Evolutionary conservation across 2,888 invertebrate genomes (phyloP), one percentile per base, ranked within the genome.

Genomic region (Platycheirus albimanus): DNA sequence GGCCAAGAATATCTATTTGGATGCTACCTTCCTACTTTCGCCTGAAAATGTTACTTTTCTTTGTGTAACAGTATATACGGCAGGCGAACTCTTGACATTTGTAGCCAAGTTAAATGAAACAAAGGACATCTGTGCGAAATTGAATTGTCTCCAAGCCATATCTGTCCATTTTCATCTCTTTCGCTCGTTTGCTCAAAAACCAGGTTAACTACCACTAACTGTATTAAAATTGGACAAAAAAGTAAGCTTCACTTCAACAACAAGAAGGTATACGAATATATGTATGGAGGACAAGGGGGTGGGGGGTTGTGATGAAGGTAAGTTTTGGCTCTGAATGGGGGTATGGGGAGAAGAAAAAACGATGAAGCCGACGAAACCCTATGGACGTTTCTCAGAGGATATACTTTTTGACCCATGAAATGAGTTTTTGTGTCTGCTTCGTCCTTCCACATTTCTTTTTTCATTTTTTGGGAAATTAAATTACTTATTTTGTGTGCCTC

Each of bases 371-470:
- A 47, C 70, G 30, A 67, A 72, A 51, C 71, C 78, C 49, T 56
- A 71, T 70, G 75, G 47, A 74, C 66, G 74, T 79, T 83, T 79
- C 85, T 77, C 81, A 70, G 88, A 87, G 90, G 89, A 90, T 90
- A 89, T 88, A 88, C 86, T 86, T 88, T 89, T 87, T 90, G 89
- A 90, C 88, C 89, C 90, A 90, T 90, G 90, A 90, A 90, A 90
- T 90, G 90, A 90, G 90, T 90, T 90, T n/a, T 89, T 87, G 86
- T 87, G 85, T 86, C 84, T 69, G 83, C 54, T 67, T 72, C 77
- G 54, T 78, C 56, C 63, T 71, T 19, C 64, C 70, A 28, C 13
- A 20, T 8, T 51, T 45, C n/a, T n/a, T n/a, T n/a, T n/a, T n/a
- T n/a, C n/a, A n/a, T n/a, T n/a, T n/a, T n/a, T 36, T 30, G 36